A percentile compares a stretch with the other conserved stretches of the same genome.
phyloP scores from a whole-genome alignment of 1,140 invertebrate genomes.

The Elymnias hypermnestra region DNA sequence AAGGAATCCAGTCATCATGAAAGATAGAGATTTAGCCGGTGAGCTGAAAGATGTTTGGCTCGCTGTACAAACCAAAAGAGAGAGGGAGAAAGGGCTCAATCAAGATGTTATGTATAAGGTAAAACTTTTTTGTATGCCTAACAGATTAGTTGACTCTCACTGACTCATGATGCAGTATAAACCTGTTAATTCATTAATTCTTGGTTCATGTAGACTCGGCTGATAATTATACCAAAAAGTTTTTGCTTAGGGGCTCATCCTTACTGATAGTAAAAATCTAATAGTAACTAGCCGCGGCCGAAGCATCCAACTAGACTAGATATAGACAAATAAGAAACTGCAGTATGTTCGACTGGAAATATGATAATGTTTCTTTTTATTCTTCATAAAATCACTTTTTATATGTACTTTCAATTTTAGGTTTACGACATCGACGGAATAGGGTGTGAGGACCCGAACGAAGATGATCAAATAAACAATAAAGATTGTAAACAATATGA shows the following conservation, averaged over 20 bases:
- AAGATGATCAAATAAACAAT: conserved; percentile 44
- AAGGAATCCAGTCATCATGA: conserved; percentile 78
- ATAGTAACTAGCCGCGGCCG: too few species aligned
- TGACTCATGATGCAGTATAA: too few species aligned
- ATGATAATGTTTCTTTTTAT: too few species aligned
- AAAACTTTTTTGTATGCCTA: conserved; percentile 1
- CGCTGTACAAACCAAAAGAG: conserved; percentile 80
- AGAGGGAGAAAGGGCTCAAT: conserved; percentile 75
- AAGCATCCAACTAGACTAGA: too few species aligned
- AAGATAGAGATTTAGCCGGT: conserved; percentile 82
- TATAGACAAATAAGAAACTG: too few species aligned
- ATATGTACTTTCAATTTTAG: conserved; percentile 32
- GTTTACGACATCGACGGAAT: conserved; percentile 66
- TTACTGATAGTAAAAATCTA: too few species aligned
- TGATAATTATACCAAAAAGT: too few species aligned
- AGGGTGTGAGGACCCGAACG: conserved; percentile 53
- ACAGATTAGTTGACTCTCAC: too few species aligned
- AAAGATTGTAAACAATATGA: conserved; percentile 36
- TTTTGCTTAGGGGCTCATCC: too few species aligned
- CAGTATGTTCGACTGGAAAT: too few species aligned
- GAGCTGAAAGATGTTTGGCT: conserved; percentile 85
- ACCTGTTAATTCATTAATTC: too few species aligned
- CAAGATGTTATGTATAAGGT: conserved; percentile 74
- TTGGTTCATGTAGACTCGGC: too few species aligned
- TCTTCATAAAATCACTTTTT: not conserved